Evolutionary conservation across 1,140 invertebrate genomes (phyloP), one percentile per base, ranked within the genome.

Genomic region (Habropoda laboriosa): DNA sequence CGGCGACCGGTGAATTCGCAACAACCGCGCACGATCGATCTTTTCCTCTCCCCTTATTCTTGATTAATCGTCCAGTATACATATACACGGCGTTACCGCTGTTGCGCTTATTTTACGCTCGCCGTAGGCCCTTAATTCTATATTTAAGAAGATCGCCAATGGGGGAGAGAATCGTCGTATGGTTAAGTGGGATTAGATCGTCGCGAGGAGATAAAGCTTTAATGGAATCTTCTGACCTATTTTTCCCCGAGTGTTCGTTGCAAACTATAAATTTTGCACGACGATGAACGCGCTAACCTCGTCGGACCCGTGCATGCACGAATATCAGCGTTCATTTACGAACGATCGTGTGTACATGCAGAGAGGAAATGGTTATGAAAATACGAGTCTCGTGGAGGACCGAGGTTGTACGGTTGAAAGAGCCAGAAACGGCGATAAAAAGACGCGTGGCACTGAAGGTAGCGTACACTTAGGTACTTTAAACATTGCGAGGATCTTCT

Each of bases 281-380:
- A 66, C 21, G 74, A 76, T 58, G 74, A 76, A 76, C 74, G 51
- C 16, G 63, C 51, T 47, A 76, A 76, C 74, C 64, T 67, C 63
- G 27, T 58, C 51, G 74, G 38, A 35, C 8, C 1, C 4, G 40
- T 30, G 30, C 27, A 10, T 32, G n/a, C 24, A 40, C 13, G 51
- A 45, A 38, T 21, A 67, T 10, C 30, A 57, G 7, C 63, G 40
- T 55, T 55, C 63, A 58, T 76, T 67, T 76, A 24, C 63, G 63
- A 32, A 32, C 32, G 27, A 32, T 16, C 51, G 35, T 35, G 74
- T 38, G 63, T 51, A n/a, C n/a, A 27, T 16, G 24, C 3, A 64
- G 21, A 76, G 68, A 58, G 32, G 63, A 53, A 76, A 38, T 16
- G 21, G 49, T 67, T 76, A 57, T 21, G 35, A 32, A 30, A 60